A percentile compares a stretch with the other conserved stretches of the same genome.
Conservation (phyloP, 2,797 vertebrate species). For the Benthosema pterotum region DNA sequence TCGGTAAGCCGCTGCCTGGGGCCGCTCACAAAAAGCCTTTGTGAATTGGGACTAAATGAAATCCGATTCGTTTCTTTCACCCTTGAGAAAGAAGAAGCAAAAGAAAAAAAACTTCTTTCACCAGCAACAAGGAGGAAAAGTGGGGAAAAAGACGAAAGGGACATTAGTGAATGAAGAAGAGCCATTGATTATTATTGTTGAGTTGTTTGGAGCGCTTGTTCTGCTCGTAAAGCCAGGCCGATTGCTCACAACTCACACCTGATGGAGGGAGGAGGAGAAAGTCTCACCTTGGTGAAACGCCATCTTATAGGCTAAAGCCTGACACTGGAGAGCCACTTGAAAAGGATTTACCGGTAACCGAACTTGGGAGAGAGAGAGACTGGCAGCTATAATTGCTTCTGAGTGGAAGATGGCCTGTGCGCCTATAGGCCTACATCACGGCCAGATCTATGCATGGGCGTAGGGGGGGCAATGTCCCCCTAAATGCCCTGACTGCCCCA, state of each 20-base stretch:
- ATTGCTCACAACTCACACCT: constrained; percentile 13
- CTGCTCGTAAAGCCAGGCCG: constrained; percentile 20
- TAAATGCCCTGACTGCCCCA: no score
- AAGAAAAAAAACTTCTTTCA: constrained; percentile 11
- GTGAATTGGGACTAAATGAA: constrained; percentile 54
- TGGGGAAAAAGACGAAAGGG: constrained; percentile 12
- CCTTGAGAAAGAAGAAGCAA: constrained; percentile 31
- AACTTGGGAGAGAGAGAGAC: constrained; percentile 42
- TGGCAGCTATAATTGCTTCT: constrained; percentile 50
- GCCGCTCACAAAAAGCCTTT: constrained; percentile 61
- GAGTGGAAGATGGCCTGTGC: background rate
- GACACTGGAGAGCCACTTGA: constrained; percentile 48
- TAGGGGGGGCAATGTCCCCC: no score
- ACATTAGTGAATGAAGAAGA: background rate
- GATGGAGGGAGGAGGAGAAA: constrained; percentile 24
- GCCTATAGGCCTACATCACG: no score
- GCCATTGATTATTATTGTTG: no score
- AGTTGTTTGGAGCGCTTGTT: constrained; percentile 22
- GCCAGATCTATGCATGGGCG: no score
- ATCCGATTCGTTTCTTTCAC: constrained; percentile 50
- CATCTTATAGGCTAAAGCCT: constrained; percentile 30
- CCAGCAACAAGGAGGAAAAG: constrained; percentile 1
- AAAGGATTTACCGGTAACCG: constrained; percentile 36
- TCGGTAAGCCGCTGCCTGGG: constrained; percentile 21
- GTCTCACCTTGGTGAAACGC: constrained; percentile 44